These are phyloP conservation scores for Heteromyza rotundicornis DNA, from an alignment of 2,888 invertebrate genomes.

Conservation along the genomic window DNA sequence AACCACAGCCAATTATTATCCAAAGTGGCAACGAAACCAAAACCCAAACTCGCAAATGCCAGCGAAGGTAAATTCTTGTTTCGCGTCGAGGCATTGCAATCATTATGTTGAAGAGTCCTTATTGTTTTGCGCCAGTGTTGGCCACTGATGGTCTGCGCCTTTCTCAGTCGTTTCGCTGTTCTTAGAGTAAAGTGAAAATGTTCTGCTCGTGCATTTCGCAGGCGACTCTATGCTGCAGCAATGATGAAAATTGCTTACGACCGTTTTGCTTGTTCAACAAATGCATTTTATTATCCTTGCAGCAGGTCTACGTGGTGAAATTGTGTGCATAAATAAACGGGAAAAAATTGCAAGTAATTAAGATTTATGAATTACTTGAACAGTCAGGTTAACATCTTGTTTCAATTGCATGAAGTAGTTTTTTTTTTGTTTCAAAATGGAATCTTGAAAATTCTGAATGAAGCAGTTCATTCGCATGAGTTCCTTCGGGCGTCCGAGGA, in stretches of 20 bases:
- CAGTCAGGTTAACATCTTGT: conserved; percentile 5
- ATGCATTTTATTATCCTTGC: conserved; percentile 2
- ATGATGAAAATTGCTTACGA: background rate
- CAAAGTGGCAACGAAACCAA: background rate
- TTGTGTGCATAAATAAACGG: background rate
- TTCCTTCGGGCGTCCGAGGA: no score
- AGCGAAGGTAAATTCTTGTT: conserved; percentile 1
- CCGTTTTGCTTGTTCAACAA: background rate
- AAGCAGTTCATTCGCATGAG: no score
- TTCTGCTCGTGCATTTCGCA: background rate
- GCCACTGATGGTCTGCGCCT: no score
- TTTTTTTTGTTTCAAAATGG: background rate
- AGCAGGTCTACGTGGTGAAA: background rate
- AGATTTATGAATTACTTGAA: background rate
- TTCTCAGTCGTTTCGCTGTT: background rate
- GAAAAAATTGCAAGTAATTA: background rate
- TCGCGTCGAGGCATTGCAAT: conserved; percentile 3
- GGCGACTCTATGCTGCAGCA: background rate
- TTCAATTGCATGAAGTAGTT: background rate
- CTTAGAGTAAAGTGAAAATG: background rate
- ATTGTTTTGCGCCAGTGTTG: background rate
- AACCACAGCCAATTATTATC: conserved; percentile 1
- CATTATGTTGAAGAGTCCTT: background rate
- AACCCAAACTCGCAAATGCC: background rate
- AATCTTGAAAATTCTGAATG: no score